A percentile compares a stretch with the other conserved stretches of the same genome.
These are phyloP conservation scores for Nannoperca australis DNA, from an alignment of 2,797 vertebrate species.

Conservation along the genomic window DNA sequence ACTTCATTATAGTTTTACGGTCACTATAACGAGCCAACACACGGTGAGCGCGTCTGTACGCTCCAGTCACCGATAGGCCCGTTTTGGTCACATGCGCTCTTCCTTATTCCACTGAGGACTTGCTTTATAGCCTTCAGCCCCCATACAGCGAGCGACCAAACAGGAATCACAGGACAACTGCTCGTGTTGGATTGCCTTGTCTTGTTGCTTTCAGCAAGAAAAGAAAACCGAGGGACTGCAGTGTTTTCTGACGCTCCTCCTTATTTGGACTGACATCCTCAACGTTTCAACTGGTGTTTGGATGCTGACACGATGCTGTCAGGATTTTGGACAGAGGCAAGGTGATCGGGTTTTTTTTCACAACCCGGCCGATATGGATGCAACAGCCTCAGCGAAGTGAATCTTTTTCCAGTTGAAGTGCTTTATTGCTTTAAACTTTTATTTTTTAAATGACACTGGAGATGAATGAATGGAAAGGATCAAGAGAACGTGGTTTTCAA, in stretches of 20 bases:
- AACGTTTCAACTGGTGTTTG: constrained; percentile 77
- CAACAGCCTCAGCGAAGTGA: constrained; percentile 62
- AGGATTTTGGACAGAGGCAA: constrained; percentile 50
- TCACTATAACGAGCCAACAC: constrained; percentile 38
- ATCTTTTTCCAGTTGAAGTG: constrained; percentile 26
- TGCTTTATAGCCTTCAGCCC: constrained; percentile 67
- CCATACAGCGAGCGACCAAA: constrained; percentile 72
- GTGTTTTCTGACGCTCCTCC: constrained; percentile 5
- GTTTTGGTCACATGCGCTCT: constrained; percentile 83
- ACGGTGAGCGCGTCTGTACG: constrained; percentile 71
- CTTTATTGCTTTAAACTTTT: constrained; percentile 63
- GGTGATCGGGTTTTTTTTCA: constrained; percentile 43
- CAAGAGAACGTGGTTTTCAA: constrained; percentile 57
- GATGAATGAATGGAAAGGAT: constrained; percentile 72
- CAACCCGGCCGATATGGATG: constrained; percentile 43
- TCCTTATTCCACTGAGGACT: constrained; percentile 78
- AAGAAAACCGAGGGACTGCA: not conserved
- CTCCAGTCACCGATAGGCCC: constrained; percentile 84
- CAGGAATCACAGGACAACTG: constrained; percentile 59
- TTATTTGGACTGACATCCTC: constrained; percentile 15
- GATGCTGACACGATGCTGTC: constrained; percentile 62
- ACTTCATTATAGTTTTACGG: constrained; percentile 53
- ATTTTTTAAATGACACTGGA: constrained; percentile 18
- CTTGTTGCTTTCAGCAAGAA: constrained; percentile 20
- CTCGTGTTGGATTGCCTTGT: constrained; percentile 47